A percentile compares a stretch with the other conserved stretches of the same genome.
phyloP scores from a whole-genome alignment of 2,888 invertebrate species.

The Polydrusus cervinus region DNA sequence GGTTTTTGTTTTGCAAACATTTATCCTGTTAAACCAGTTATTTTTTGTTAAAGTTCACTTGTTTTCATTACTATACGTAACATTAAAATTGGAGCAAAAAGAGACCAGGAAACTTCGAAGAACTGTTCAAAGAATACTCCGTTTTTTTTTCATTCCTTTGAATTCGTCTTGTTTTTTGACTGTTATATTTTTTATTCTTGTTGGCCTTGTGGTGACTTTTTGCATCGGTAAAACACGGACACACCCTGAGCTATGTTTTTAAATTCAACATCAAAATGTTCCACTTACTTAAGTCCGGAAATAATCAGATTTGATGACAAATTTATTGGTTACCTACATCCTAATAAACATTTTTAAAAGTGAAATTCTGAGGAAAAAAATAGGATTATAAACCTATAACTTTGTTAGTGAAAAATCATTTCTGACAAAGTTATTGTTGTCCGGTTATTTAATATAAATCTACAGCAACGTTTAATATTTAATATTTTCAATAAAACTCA shows the following conservation, averaged over 20 bases:
- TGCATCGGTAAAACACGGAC: neutral
- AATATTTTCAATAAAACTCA: conserved; percentile 24
- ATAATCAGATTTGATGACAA: neutral
- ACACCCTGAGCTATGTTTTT: neutral
- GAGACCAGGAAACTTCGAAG: neutral
- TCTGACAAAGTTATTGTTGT: too few species aligned
- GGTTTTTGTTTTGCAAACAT: conserved; percentile 25
- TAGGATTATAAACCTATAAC: too few species aligned
- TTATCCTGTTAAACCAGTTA: conserved; percentile 40
- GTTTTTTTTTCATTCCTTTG: neutral
- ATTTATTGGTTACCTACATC: too few species aligned
- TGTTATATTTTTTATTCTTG: conserved; percentile 4
- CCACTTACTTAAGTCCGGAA: neutral
- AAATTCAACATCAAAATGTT: neutral
- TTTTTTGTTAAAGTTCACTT: conserved; percentile 41
- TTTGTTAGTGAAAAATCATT: neutral
- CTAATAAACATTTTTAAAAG: too few species aligned
- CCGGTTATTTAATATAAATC: too few species aligned
- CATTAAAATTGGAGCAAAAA: conserved; percentile 1
- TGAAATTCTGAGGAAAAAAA: too few species aligned
- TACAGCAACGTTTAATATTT: neutral
- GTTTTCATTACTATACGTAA: conserved; percentile 7
- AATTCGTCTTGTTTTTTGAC: neutral
- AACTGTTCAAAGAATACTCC: neutral
- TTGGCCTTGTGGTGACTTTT: neutral